phyloP scores from a whole-genome alignment of 2,113 vertebrate species.

The Beaufortia kweichowensis region DNA sequence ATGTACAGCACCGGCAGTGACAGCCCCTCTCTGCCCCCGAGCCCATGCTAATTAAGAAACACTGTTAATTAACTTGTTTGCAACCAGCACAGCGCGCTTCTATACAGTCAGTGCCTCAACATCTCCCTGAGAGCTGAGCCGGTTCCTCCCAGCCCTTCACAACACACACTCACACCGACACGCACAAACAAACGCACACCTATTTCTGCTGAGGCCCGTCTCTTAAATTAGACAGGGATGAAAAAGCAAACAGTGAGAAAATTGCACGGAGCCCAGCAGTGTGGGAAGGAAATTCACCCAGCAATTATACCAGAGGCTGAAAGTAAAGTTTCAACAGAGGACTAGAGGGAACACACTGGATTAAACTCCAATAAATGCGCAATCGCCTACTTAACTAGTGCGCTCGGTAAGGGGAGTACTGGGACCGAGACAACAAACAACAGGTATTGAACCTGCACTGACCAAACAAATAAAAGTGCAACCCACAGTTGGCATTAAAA shows the following conservation, averaged over 20 bases:
- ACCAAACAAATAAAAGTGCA: background rate
- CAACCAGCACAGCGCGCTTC: constrained; percentile 41
- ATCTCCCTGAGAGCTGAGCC: constrained; percentile 47
- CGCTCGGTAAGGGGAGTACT: constrained; percentile 5
- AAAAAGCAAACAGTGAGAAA: constrained; percentile 55
- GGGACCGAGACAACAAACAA: constrained; percentile 16
- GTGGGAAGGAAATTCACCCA: constrained; percentile 42
- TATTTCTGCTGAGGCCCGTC: constrained; percentile 44
- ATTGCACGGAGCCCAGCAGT: constrained; percentile 43
- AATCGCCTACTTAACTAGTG: constrained; percentile 35
- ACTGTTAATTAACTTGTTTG: constrained; percentile 56
- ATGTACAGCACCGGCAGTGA: constrained; percentile 40
- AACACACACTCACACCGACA: constrained; percentile 1
- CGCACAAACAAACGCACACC: constrained; percentile 46
- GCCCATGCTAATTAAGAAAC: constrained; percentile 50
- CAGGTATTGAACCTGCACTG: constrained; percentile 1
- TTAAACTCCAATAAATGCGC: constrained; percentile 29
- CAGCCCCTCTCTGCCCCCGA: constrained; percentile 38
- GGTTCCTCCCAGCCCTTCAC: constrained; percentile 17
- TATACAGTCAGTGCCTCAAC: constrained; percentile 39
- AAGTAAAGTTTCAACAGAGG: constrained; percentile 35
- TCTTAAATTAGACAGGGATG: constrained; percentile 56
- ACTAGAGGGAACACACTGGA: constrained; percentile 36
- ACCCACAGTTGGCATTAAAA: background rate
- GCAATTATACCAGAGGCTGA: constrained; percentile 46